Evolutionary conservation across 1,140 invertebrate species (phyloP).

Genomic region (Trachymyrmex cornetzi): DNA sequence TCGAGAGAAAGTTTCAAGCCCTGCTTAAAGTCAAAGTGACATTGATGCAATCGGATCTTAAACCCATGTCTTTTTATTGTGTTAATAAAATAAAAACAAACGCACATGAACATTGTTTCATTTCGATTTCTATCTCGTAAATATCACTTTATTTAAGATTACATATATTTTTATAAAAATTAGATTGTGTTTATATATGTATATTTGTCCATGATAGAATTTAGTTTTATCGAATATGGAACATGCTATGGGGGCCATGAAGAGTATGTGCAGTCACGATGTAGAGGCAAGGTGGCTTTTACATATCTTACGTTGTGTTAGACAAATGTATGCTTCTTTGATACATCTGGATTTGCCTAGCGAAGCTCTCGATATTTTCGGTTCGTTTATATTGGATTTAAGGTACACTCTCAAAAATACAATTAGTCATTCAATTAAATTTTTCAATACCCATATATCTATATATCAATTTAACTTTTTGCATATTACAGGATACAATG

Average conservation of each 20-base stretch:
- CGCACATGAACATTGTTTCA: not conserved
- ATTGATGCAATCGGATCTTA: not conserved
- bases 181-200: no score
- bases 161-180: no score
- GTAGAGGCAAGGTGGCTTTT: slow-evolving; percentile 92
- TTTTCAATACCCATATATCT: not conserved
- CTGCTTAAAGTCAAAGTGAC: no score
- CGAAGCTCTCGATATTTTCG: slow-evolving; percentile 94
- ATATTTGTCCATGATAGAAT: slow-evolving; percentile 74
- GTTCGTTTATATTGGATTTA: slow-evolving; percentile 95
- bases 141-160: not conserved
- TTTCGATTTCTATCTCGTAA: slow-evolving; percentile 14
- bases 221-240: slow-evolving; percentile 84
- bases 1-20: no score
- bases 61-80: not conserved
- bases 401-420: slow-evolving; percentile 79
- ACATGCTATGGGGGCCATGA: slow-evolving; percentile 83
- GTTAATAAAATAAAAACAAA: not conserved
- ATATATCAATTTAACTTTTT: slow-evolving; percentile 33
- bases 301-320: slow-evolving; percentile 91
- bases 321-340: slow-evolving; percentile 90
- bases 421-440: no score
- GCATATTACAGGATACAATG: slow-evolving; percentile 90
- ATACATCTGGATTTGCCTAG: slow-evolving; percentile 93
- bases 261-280: slow-evolving; percentile 85